Conservation (phyloP, 2,113 vertebrate genomes). For the Montifringilla adamsi region DNA sequence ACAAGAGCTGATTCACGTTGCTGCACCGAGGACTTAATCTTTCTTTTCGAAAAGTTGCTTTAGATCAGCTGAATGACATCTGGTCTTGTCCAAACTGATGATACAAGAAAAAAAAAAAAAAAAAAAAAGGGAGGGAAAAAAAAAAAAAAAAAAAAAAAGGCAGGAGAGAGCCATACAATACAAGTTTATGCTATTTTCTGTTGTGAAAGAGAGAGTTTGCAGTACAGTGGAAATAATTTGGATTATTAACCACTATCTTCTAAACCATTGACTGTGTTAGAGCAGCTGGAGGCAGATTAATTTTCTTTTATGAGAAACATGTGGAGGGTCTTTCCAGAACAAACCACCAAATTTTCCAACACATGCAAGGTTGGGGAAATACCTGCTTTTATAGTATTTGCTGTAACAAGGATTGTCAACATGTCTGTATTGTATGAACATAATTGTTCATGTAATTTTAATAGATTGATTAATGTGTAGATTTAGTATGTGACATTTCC, state of each 20-base stretch:
- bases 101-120: background rate
- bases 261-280: background rate
- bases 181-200: background rate
- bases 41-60: background rate
- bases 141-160: background rate
- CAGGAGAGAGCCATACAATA: background rate
- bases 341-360: background rate
- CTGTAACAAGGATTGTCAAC: background rate
- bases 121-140: background rate
- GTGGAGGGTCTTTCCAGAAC: background rate
- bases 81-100: background rate
- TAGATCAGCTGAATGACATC: background rate
- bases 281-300: background rate
- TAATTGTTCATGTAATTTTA: background rate
- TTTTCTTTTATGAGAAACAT: background rate
- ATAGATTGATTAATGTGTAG: background rate
- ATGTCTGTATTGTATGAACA: background rate
- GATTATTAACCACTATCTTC: background rate
- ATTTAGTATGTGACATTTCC: background rate
- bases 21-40: background rate
- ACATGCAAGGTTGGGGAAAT: background rate
- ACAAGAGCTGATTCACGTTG: background rate
- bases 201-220: background rate
- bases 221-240: background rate
- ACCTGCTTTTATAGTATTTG: background rate